Conservation (phyloP, 2,113 vertebrate genomes). For the Eublepharis macularius region DNA sequence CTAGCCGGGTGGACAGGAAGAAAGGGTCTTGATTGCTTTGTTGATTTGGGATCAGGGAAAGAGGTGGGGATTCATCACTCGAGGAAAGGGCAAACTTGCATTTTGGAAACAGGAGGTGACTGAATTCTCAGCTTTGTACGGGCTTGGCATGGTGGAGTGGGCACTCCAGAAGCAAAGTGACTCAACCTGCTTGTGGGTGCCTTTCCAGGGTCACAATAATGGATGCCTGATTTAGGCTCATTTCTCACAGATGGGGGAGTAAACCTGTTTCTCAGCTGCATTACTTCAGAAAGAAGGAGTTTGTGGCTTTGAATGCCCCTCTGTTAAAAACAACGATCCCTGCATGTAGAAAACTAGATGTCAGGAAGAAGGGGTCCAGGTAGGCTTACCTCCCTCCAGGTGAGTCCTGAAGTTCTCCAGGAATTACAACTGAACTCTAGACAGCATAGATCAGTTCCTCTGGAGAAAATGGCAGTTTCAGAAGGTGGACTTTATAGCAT, state of each 20-base stretch:
- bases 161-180: neutral
- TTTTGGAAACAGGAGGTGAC: rapidly evolving
- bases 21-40: neutral
- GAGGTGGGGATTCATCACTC: neutral
- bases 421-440: too few relatives aligned
- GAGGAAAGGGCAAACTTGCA: neutral
- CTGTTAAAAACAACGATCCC: neutral
- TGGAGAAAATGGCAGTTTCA: too few relatives aligned
- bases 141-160: neutral
- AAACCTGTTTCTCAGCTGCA: neutral
- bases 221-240: too few relatives aligned
- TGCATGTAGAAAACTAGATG: neutral
- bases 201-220: neutral
- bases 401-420: too few relatives aligned
- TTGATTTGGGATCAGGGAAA: rapidly evolving
- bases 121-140: neutral
- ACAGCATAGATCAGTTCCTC: too few relatives aligned
- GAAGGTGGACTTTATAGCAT: too few relatives aligned
- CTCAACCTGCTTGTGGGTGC: neutral
- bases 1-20: neutral
- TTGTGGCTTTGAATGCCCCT: too few relatives aligned
- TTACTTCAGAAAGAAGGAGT: neutral
- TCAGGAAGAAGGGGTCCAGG: neutral
- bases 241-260: too few relatives aligned
- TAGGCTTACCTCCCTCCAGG: too few relatives aligned